A percentile compares a stretch with the other conserved stretches of the same genome.
phyloP scores from a whole-genome alignment of 2,797 vertebrate genomes.

The Lemur catta region DNA sequence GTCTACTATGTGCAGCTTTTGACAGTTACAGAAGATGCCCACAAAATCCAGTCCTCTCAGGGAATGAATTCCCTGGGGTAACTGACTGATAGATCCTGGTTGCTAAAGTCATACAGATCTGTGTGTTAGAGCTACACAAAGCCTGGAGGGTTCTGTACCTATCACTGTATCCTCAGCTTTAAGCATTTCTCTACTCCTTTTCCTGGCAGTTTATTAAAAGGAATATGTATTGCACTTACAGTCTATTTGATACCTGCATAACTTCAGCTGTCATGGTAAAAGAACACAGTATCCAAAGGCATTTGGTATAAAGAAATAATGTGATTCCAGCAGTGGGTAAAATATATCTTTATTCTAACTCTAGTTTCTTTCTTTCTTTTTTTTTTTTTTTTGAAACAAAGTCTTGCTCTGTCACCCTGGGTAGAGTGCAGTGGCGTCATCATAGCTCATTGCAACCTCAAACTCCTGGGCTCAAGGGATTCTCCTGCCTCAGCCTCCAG shows the following conservation, averaged over 20 bases:
- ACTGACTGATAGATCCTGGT: constrained; percentile 86
- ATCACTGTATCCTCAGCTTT: constrained; percentile 81
- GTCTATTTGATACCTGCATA: constrained; percentile 87
- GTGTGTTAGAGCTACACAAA: constrained; percentile 85
- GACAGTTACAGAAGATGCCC: constrained; percentile 70
- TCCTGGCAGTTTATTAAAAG: constrained; percentile 92
- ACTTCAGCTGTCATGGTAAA: constrained; percentile 88
- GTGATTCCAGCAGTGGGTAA: neutral
- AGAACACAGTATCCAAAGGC: constrained; percentile 85
- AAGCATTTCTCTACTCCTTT: constrained; percentile 79
- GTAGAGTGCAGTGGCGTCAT: neutral
- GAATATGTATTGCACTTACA: constrained; percentile 85
- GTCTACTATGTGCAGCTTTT: constrained; percentile 52
- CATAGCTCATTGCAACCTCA: neutral
- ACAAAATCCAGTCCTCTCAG: constrained; percentile 54
- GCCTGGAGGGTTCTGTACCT: constrained; percentile 87
- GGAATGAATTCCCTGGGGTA: constrained; percentile 82
- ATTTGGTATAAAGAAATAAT: constrained; percentile 70
- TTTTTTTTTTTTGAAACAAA: neutral
- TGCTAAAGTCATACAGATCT: constrained; percentile 85
- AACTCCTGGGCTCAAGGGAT: neutral
- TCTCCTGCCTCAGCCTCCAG: too few relatives aligned
- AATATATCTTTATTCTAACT: neutral
- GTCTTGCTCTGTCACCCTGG: neutral
- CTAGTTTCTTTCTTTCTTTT: neutral